A percentile compares a stretch with the other conserved stretches of the same genome.
Conservation (phyloP, 2,888 invertebrate species). For the Callosobruchus maculatus region DNA sequence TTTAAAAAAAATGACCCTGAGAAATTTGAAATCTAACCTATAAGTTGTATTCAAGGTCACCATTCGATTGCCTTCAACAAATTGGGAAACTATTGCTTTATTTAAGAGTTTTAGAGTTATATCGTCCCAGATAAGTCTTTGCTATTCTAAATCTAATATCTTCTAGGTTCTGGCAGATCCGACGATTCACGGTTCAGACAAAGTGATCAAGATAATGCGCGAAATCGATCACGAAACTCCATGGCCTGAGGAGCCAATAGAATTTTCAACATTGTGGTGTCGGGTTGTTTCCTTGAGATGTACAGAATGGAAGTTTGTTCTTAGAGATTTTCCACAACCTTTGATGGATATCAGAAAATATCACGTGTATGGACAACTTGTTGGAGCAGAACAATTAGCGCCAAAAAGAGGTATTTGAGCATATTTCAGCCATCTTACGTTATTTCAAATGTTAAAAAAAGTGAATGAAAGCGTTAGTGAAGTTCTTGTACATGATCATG, state of each 20-base stretch:
- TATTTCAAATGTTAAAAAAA: no score
- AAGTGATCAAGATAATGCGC: constrained; percentile 68
- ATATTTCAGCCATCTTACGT: constrained; percentile 54
- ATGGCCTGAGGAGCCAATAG: constrained; percentile 85
- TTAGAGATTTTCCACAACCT: constrained; percentile 95
- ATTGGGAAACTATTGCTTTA: no score
- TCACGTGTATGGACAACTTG: constrained; percentile 83
- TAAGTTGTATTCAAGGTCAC: no score
- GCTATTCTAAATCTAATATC: no score
- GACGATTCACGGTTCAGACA: constrained; percentile 76
- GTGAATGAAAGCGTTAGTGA: no score
- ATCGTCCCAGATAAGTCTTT: no score
- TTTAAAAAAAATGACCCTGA: no score
- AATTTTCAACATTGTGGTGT: constrained; percentile 92
- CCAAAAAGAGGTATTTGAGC: constrained; percentile 50
- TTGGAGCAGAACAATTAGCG: constrained; percentile 85
- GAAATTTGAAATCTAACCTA: no score
- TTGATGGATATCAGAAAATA: constrained; percentile 80
- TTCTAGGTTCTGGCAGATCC: constrained; percentile 73
- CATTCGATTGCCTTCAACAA: no score
- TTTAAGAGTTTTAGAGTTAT: no score
- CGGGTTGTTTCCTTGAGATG: constrained; percentile 79
- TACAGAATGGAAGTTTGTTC: constrained; percentile 79
- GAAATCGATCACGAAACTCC: constrained; percentile 87
- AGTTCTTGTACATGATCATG: no score